Evolutionary conservation across 2,888 invertebrate genomes (phyloP), one percentile per base, ranked within the genome.

Genomic region (Acleris sparsana): DNA sequence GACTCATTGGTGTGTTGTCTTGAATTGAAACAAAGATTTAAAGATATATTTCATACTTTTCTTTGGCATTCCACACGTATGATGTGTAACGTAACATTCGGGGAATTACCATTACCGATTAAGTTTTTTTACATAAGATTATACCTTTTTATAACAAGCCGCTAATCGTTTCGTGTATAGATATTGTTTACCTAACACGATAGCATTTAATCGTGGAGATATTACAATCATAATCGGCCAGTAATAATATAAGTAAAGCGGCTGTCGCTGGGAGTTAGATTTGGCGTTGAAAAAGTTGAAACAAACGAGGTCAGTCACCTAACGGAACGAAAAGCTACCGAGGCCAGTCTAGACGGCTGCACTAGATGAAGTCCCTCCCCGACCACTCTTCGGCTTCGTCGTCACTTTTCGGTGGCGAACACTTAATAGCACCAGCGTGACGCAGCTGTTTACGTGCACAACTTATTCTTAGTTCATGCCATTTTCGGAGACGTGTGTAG

Each of bases 281-380:
- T 44, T 53, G 18, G 17, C 25, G 49, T 51, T 22, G 22, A 61
- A 61, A 61, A 57, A 57, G 52, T 53, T 39, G 18, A 61, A 44
- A 46, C 49, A 48, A 61, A 66, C 46, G 44, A 53, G 66, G 56
- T 62, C 61, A 62, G 55, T 66, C 66, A 66, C 66, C 66, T 66
- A 57, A 66, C 66, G 66, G 56, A 62, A 57, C 61, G 57, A 56
- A 46, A 59, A 52, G 20, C 49, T 49, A 25, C 48, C 33, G 56
- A 52, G 61, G 66, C 65, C 55, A 60, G 64, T 59, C 60, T 56
- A 46, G 46, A 44, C 57, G 46, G 29, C 46, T 48, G n/a, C 44
- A 43, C 17, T 57, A 66, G 55, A 61, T 60, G 43, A 48, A n/a
- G 65, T 39, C 46, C 25, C 51, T 39, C 20, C 46, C 33, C 61